Evolutionary conservation across 2,797 vertebrate genomes (phyloP).

Genomic region (Clarias laeviceps): DNA sequence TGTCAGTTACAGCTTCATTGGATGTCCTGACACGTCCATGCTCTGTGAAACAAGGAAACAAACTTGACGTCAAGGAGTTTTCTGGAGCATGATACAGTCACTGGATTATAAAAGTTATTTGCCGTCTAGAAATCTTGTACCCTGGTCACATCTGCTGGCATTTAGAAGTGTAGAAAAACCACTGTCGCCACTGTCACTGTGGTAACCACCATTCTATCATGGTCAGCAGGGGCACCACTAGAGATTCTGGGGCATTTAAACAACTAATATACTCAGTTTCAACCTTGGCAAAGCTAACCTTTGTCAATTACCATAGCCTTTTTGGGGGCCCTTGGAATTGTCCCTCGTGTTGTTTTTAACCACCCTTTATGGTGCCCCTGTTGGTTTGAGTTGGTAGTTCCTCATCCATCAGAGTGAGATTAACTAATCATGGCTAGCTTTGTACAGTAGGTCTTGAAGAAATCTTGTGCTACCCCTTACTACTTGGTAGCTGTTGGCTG

Average conservation of each 20-base stretch:
- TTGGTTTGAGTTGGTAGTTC: too few relatives aligned
- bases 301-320: too few relatives aligned
- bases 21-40: slow-evolving; percentile 9
- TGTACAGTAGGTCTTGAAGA: not conserved
- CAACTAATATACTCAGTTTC: too few relatives aligned
- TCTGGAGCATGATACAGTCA: not conserved
- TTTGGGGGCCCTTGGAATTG: too few relatives aligned
- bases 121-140: not conserved
- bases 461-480: not conserved
- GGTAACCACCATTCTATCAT: not conserved
- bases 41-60: not conserved
- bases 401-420: not conserved
- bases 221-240: too few relatives aligned
- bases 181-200: not conserved
- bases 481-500: not conserved
- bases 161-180: not conserved
- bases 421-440: not conserved
- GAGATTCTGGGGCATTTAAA: too few relatives aligned
- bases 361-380: too few relatives aligned
- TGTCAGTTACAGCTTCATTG: slow-evolving; percentile 27
- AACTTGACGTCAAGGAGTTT: slow-evolving; percentile 1
- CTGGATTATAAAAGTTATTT: slow-evolving; percentile 5
- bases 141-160: not conserved
- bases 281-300: too few relatives aligned
- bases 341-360: too few relatives aligned